Base-by-base conservation (phyloP, 1,140 invertebrate genomes). In the Chionoecetes opilio region DNA sequence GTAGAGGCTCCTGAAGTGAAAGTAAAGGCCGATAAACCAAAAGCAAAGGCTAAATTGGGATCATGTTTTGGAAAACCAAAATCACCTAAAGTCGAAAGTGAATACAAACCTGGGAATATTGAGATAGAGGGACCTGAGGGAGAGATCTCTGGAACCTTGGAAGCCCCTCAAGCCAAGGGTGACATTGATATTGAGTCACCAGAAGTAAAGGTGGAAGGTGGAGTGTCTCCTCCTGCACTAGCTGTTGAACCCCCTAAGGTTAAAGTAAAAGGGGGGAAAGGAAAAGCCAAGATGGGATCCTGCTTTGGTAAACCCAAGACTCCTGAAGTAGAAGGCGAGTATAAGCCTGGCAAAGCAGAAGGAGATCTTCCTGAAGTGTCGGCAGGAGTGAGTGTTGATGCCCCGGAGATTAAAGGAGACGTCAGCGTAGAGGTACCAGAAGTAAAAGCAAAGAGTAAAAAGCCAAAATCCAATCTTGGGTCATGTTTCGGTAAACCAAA, bases 231-330 rank as follows among this genome's bases (percentile, higher is more conserved):
- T 14, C 38, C 34, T 34, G 88, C 90, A 0, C 31, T 95, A 34
- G 37, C 14, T 38, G 31, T 95, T 84, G 87, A 82, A 3, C 84
- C 89, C 2, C 92, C 95, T 29, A 92, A 95, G 31, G 38, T 94
- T 0, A 87, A 95, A 37, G 41, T 93, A 6, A 93, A 94, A 82
- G 92, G 41, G 9, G 53, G 86, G n/a, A 95, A 94, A 86, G 34
- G 92, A 29, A 95, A 95, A 37, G 32, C 26, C 5, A 95, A 95
- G 86, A 21, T 95, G 2, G 95, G 95, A 82, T 95, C 95, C 5
- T 95, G 92, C 88, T 95, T 95, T 91, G 95, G 95, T 0, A 95
- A 95, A 82, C 92, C 95, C 3, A 95, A 95, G 38, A 85, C 29
- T 86, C 92, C 87, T n/a, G 75, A 87, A 11, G 35, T 63, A n/a